Evolutionary conservation across 2,888 invertebrate genomes (phyloP), one percentile per base, ranked within the genome.

Genomic region (Rotaria macrura): DNA sequence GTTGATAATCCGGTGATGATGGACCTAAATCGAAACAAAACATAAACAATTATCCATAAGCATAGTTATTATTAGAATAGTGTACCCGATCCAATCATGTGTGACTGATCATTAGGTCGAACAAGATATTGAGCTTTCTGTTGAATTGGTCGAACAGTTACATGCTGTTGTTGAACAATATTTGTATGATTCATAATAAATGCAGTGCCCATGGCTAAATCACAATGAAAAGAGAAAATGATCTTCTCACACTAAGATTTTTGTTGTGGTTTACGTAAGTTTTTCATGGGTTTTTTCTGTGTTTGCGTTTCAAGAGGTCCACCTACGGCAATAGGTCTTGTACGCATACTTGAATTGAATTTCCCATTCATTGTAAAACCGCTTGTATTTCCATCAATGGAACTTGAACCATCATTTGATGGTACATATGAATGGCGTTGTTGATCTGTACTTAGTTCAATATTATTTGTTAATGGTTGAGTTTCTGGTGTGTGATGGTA

Each of bases 1-100:
- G 79, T 79, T 79, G 79, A 43, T 79, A 79, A n/a, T 79, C 79
- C 14, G 79, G 79, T n/a, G 79, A 79, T 43, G 79, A 79, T 79
- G 79, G 79, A 43, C 43, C 79, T 52, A 43, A 40, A 23, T 20
- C 6, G 38, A 72, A 38, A n/a, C 34, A 0, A 34, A 72, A 38
- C 1, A 20, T n/a, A 23, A 72, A 79, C 17, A 17, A 52, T 25
- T 25, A 54, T 25, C 23, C 34, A 3, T 34, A 12, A 17, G 3
- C 20, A 34, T 29, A 1, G 47, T 20, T 65, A 20, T 5, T 20
- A 9, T 14, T 3, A 65, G 38, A 29, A 29, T 1, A 65, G 10
- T 10, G 5, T 43, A 79, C 79, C 79, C n/a, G 79, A 79, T 25
- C 79, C 79, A 79, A 79, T 43, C 25, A 43, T 43, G n/a, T 79